Conservation (phyloP, 92 coral and sea anemone species). For the Metridium senile region DNA sequence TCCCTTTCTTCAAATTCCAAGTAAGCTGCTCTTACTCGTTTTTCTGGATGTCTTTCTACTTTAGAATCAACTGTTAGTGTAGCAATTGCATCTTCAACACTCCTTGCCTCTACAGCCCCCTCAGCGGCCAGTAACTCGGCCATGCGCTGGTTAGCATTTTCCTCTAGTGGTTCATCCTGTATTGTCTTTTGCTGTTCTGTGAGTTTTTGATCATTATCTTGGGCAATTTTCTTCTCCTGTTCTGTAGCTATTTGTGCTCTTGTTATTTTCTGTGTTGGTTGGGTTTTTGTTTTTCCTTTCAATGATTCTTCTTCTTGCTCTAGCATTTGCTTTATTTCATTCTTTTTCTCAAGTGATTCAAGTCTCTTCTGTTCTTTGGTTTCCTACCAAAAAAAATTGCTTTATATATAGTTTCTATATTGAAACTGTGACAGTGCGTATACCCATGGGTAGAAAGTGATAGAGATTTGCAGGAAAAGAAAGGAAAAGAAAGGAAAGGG, state of each 20-base stretch:
- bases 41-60: constrained; percentile 89
- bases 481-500: too few relatives aligned
- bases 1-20: constrained; percentile 81
- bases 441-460: too few relatives aligned
- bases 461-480: too few relatives aligned
- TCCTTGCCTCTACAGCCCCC: constrained; percentile 92
- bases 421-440: too few relatives aligned
- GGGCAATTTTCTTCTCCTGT: constrained; percentile 55
- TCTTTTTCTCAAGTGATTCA: constrained; percentile 76
- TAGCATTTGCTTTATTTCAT: constrained; percentile 64
- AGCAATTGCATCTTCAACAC: constrained; percentile 94
- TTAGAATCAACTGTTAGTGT: constrained; percentile 64
- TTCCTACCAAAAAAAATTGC: constrained; percentile 49
- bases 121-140: constrained; percentile 82
- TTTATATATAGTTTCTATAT: too few relatives aligned
- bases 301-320: constrained; percentile 73
- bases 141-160: constrained; percentile 88
- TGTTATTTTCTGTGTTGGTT: constrained; percentile 64
- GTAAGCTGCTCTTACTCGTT: constrained; percentile 91
- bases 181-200: constrained; percentile 44
- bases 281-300: constrained; percentile 57
- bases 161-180: constrained; percentile 67
- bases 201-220: constrained; percentile 19
- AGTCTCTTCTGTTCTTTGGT: constrained; percentile 75
- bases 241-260: constrained; percentile 67